Conservation (phyloP, 2,888 invertebrate species). For the Entomobrya multifasciata region DNA sequence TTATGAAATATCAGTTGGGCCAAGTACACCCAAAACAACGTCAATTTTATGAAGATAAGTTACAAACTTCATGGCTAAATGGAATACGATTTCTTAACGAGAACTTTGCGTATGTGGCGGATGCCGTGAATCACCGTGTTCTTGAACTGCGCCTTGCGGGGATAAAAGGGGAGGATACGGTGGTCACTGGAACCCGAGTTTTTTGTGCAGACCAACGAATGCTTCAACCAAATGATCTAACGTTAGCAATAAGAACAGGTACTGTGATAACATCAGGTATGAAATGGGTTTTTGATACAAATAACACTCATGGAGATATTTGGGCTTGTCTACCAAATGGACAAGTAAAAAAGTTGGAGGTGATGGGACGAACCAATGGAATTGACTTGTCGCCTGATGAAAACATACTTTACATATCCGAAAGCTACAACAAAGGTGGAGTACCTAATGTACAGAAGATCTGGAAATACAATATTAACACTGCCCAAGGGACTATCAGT, state of each 20-base stretch:
- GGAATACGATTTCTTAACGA: conserved; percentile 72
- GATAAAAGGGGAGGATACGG: conserved; percentile 26
- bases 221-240: conserved; percentile 76
- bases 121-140: conserved; percentile 74
- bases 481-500: conserved; percentile 70
- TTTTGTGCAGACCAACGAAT: conserved; percentile 62
- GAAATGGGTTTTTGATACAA: conserved; percentile 73
- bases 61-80: conserved; percentile 58
- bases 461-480: conserved; percentile 73
- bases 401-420: conserved; percentile 72
- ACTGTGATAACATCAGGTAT: conserved; percentile 76
- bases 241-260: conserved; percentile 68
- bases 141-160: conserved; percentile 52
- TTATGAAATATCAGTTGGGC: conserved; percentile 66
- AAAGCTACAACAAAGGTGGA: conserved; percentile 73
- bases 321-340: conserved; percentile 73
- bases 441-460: conserved; percentile 71
- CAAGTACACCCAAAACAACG: conserved; percentile 72
- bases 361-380: conserved; percentile 77
- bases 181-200: conserved; percentile 25
- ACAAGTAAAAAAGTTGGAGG: conserved; percentile 56
- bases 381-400: conserved; percentile 77
- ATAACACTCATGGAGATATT: conserved; percentile 75
- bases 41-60: conserved; percentile 66
- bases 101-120: conserved; percentile 66